These are phyloP conservation scores for Marmota flaviventris DNA, from an alignment of 2,113 vertebrate genomes.

Conservation along the genomic window DNA sequence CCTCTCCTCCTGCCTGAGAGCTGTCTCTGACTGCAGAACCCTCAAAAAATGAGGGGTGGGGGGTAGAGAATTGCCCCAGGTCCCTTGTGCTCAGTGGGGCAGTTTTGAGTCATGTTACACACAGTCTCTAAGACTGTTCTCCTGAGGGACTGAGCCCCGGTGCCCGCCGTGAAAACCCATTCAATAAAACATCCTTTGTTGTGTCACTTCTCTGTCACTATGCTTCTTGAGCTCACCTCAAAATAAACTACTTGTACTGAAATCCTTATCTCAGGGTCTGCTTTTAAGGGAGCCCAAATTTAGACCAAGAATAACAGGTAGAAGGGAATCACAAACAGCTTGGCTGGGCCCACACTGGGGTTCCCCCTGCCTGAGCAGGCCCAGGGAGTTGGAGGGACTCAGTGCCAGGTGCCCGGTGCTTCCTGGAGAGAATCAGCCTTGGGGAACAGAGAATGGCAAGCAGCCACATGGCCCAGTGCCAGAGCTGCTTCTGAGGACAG, in stretches of 20 bases:
- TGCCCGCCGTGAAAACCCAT: not conserved
- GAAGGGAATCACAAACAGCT: not conserved
- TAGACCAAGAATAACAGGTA: slow-evolving; percentile 32
- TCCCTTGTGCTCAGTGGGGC: not conserved
- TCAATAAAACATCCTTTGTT: not conserved
- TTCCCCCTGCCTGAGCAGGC: not conserved
- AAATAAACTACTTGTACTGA: not conserved
- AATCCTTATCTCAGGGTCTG: not conserved
- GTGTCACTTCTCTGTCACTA: not conserved
- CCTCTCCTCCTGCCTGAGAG: not conserved
- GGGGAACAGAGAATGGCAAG: slow-evolving; percentile 28
- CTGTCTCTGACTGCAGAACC: not conserved
- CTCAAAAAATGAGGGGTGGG: not conserved
- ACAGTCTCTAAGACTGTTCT: not conserved
- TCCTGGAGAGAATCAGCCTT: slow-evolving; percentile 58
- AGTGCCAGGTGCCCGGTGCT: not conserved
- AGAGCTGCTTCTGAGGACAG: slow-evolving; percentile 27
- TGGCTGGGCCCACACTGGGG: not conserved
- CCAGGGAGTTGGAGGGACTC: not conserved
- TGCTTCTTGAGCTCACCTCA: not conserved
- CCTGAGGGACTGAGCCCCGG: not conserved
- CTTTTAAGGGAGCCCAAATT: not conserved
- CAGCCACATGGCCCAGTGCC: slow-evolving; percentile 1
- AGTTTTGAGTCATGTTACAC: not conserved
- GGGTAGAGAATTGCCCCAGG: not conserved